Conservation (phyloP, 2,888 invertebrate genomes). For the Cecidostiba fungosa region DNA sequence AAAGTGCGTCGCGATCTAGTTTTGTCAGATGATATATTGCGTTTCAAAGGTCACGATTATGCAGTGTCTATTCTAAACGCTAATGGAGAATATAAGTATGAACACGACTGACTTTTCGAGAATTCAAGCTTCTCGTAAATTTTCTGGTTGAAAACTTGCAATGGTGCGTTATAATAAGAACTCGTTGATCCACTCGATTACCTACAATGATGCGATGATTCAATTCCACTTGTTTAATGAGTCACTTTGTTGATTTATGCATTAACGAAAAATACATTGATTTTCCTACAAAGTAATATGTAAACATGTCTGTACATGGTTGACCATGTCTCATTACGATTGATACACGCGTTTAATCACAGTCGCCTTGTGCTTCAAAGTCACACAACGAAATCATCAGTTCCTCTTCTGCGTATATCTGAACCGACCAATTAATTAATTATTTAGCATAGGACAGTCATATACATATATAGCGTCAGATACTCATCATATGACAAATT, state of each 20-base stretch:
- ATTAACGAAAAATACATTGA: too few species aligned
- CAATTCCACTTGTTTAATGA: too few species aligned
- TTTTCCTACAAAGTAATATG: not conserved
- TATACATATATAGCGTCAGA: not conserved
- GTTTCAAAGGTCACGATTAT: slow-evolving; percentile 58
- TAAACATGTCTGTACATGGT: not conserved
- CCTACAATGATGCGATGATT: too few species aligned
- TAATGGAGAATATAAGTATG: not conserved
- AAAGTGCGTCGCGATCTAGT: slow-evolving; percentile 62
- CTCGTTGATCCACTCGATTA: too few species aligned
- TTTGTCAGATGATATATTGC: slow-evolving; percentile 52
- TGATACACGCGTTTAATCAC: not conserved
- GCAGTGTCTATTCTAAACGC: slow-evolving; percentile 32
- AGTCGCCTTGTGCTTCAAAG: slow-evolving; percentile 5
- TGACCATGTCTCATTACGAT: not conserved
- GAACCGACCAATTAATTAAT: slow-evolving; percentile 28
- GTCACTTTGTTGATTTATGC: too few species aligned
- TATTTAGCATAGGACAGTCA: not conserved
- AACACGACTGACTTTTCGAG: not conserved
- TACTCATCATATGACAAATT: slow-evolving; percentile 21
- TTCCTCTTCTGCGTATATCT: not conserved
- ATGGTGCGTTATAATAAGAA: too few species aligned
- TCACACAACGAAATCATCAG: not conserved
- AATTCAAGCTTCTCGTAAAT: slow-evolving; percentile 31
- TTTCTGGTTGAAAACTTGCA: slow-evolving; percentile 13